phyloP scores from a whole-genome alignment of 2,888 invertebrate genomes.

The Rhamphomyia laevipes region DNA sequence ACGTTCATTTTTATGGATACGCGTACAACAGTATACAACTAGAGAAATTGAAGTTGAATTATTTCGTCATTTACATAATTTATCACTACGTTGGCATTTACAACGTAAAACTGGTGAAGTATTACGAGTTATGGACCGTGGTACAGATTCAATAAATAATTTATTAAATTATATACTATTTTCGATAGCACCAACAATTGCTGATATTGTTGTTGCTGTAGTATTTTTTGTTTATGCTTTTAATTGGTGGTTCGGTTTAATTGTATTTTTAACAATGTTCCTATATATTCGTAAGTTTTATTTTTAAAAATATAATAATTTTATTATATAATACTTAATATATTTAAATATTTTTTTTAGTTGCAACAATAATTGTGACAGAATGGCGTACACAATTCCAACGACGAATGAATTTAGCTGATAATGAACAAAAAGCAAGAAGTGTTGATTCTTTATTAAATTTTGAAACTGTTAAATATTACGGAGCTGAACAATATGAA shows the following conservation, averaged over 20 bases:
- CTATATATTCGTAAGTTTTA: conserved; percentile 73
- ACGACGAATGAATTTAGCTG: conserved; percentile 84
- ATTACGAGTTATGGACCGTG: conserved; percentile 90
- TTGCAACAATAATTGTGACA: conserved; percentile 76
- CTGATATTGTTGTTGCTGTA: conserved; percentile 86
- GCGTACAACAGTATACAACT: conserved; percentile 90
- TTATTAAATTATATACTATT: conserved; percentile 85
- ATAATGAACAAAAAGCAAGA: conserved; percentile 82
- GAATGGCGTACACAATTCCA: conserved; percentile 97
- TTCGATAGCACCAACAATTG: conserved; percentile 83
- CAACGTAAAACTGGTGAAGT: conserved; percentile 95
- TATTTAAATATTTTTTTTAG: conserved; percentile 42
- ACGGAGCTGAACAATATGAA: conserved; percentile 89
- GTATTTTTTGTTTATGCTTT: conserved; percentile 78
- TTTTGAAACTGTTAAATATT: conserved; percentile 98
- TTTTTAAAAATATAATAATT: neutral
- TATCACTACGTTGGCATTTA: conserved; percentile 92
- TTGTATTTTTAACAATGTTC: conserved; percentile 87
- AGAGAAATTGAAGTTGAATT: conserved; percentile 80
- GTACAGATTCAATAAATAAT: conserved; percentile 92
- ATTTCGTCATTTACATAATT: conserved; percentile 75
- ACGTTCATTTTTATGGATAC: conserved; percentile 87
- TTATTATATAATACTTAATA: conserved; percentile 5
- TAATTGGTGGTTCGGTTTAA: conserved; percentile 89
- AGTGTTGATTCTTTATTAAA: conserved; percentile 94